Evolutionary conservation across 2,888 invertebrate species (phyloP).

Genomic region (Asteroscopus sphinx): DNA sequence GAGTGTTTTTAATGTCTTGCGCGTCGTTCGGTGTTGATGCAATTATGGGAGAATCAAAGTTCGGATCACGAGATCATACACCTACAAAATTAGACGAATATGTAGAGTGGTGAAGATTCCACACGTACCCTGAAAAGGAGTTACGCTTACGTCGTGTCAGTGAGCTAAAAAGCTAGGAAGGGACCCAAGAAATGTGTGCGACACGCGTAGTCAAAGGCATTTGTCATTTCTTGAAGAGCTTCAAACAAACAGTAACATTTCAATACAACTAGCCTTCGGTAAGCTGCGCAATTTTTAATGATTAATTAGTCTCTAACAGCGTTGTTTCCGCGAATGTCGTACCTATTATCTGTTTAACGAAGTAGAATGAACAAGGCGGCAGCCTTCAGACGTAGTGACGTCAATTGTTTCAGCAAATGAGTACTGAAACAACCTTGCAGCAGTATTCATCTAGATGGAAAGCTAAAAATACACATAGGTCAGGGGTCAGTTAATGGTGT

Average conservation of each 20-base stretch:
- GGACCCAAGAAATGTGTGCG: conserved; percentile 10
- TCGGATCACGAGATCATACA: not conserved
- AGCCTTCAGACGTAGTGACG: conserved; percentile 82
- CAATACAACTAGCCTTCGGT: conserved; percentile 36
- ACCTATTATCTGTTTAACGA: conserved; percentile 79
- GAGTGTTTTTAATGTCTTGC: too few relatives aligned
- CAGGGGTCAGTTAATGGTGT: conserved; percentile 75
- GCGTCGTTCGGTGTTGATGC: not conserved
- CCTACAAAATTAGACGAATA: not conserved
- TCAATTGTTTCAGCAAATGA: conserved; percentile 88
- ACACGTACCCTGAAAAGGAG: not conserved
- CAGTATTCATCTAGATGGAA: conserved; percentile 71
- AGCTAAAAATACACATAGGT: conserved; percentile 85
- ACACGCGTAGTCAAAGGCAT: conserved; percentile 28
- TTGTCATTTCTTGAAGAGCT: conserved; percentile 62
- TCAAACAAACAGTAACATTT: conserved; percentile 39
- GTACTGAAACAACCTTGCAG: conserved; percentile 78
- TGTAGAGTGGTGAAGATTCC: not conserved
- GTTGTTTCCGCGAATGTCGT: conserved; percentile 62
- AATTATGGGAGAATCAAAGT: not conserved
- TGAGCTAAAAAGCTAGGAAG: conserved; percentile 1
- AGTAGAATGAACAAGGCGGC: conserved; percentile 73
- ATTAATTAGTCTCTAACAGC: conserved; percentile 50
- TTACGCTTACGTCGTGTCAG: not conserved
- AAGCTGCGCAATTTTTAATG: conserved; percentile 36